phyloP scores from a whole-genome alignment of 2,888 invertebrate genomes.

The Spodoptera exigua region DNA sequence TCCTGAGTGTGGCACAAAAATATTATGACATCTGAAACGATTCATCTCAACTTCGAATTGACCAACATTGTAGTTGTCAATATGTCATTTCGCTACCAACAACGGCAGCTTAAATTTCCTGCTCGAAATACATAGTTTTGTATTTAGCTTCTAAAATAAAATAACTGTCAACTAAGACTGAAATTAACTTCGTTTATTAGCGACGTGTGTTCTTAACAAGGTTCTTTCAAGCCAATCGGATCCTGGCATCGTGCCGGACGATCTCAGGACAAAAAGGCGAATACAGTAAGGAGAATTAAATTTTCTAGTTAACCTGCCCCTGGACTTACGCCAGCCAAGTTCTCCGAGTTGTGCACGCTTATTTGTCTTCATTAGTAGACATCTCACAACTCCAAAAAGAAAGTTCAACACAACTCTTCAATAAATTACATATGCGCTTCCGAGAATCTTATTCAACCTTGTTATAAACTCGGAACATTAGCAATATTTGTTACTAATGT shows the following conservation, averaged over 20 bases:
- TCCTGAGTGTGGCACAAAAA: too few relatives aligned
- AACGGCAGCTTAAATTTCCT: too few relatives aligned
- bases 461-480: constrained; percentile 6
- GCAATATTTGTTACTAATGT: constrained; percentile 9
- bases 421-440: neutral
- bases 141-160: constrained; percentile 1
- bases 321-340: constrained; percentile 30
- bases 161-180: constrained; percentile 6
- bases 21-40: too few relatives aligned
- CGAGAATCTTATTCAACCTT: neutral
- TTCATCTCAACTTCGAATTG: too few relatives aligned
- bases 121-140: neutral
- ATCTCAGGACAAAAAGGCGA: constrained; percentile 18
- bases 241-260: constrained; percentile 31
- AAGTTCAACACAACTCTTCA: constrained; percentile 2
- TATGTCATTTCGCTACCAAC: too few relatives aligned
- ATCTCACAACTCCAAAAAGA: neutral
- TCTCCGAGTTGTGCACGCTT: neutral
- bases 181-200: constrained; percentile 18
- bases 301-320: constrained; percentile 14
- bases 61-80: too few relatives aligned
- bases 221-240: constrained; percentile 23
- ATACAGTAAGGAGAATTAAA: constrained; percentile 9
- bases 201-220: constrained; percentile 12
- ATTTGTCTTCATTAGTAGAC: neutral